Evolutionary conservation across 1,140 invertebrate genomes (phyloP).

Genomic region (Camponotus floridanus): DNA sequence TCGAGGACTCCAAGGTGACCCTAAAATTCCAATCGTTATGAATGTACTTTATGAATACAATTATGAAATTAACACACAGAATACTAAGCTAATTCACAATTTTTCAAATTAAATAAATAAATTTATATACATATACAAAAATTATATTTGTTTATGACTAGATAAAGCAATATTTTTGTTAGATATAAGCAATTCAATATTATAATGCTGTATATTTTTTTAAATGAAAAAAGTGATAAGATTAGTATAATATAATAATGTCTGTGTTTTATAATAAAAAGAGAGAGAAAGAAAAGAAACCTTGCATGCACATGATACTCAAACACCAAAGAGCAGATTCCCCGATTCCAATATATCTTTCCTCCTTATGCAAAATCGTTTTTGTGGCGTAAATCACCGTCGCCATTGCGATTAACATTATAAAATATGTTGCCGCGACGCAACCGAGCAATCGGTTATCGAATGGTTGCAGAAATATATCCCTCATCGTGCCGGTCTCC

Average conservation of each 20-base stretch:
- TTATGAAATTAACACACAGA: neutral
- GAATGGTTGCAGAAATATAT: constrained; percentile 89
- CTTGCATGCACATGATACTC: constrained; percentile 89
- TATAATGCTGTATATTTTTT: neutral
- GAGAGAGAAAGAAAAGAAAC: constrained; percentile 73
- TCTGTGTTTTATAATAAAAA: neutral
- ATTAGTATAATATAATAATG: neutral
- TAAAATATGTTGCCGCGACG: constrained; percentile 85
- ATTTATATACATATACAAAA: neutral
- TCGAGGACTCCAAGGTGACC: constrained; percentile 87
- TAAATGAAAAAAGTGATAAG: neutral
- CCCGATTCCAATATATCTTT: constrained; percentile 83
- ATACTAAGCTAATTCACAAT: neutral
- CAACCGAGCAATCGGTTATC: constrained; percentile 86
- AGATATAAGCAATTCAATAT: neutral
- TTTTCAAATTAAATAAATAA: neutral
- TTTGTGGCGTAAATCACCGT: constrained; percentile 84
- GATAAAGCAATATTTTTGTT: neutral
- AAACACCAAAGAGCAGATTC: constrained; percentile 88
- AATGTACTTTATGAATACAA: neutral
- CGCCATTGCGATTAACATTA: constrained; percentile 85
- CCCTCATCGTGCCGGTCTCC: constrained; percentile 87
- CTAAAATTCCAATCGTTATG: constrained; percentile 77
- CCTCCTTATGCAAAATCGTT: constrained; percentile 76
- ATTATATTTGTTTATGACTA: neutral